A percentile compares a stretch with the other conserved stretches of the same genome.
Conservation (phyloP, 2,113 vertebrate genomes). For the Xyrauchen texanus region DNA sequence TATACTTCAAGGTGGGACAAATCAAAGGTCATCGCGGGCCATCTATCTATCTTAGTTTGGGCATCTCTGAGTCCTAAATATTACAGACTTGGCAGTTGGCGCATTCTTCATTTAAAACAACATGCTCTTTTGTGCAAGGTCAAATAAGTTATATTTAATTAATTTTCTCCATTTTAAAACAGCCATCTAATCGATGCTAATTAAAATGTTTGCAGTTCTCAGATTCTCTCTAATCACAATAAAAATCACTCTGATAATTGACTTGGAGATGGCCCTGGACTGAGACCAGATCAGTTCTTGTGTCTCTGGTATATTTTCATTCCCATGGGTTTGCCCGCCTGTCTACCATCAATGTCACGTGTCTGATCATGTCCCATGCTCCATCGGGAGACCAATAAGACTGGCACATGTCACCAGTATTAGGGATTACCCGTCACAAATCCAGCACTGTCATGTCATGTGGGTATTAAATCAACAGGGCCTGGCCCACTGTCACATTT, state of each 20-base stretch:
- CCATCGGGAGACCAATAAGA: conserved; percentile 14
- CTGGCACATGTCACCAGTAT: conserved; percentile 38
- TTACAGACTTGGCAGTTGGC: too few relatives aligned
- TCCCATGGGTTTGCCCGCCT: not conserved
- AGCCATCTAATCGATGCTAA: too few relatives aligned
- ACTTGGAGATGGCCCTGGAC: not conserved
- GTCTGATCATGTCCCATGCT: not conserved
- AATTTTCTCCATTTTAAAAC: too few relatives aligned
- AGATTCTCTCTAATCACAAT: conserved; percentile 4
- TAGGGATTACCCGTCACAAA: conserved; percentile 25
- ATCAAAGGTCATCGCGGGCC: too few relatives aligned
- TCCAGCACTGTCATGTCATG: conserved; percentile 11
- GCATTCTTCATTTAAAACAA: too few relatives aligned
- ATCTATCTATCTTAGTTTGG: too few relatives aligned
- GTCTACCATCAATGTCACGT: conserved; percentile 23
- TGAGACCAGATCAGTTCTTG: conserved; percentile 18
- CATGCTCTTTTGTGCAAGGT: too few relatives aligned
- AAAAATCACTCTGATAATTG: conserved; percentile 19
- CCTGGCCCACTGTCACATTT: not conserved
- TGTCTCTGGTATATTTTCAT: not conserved
- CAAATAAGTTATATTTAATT: too few relatives aligned
- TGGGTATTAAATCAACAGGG: not conserved
- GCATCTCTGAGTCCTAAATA: too few relatives aligned
- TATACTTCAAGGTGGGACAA: too few relatives aligned
- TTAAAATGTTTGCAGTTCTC: not conserved